These are phyloP conservation scores for Capromys pilorides DNA, from an alignment of 2,797 vertebrate genomes.

Conservation along the genomic window DNA sequence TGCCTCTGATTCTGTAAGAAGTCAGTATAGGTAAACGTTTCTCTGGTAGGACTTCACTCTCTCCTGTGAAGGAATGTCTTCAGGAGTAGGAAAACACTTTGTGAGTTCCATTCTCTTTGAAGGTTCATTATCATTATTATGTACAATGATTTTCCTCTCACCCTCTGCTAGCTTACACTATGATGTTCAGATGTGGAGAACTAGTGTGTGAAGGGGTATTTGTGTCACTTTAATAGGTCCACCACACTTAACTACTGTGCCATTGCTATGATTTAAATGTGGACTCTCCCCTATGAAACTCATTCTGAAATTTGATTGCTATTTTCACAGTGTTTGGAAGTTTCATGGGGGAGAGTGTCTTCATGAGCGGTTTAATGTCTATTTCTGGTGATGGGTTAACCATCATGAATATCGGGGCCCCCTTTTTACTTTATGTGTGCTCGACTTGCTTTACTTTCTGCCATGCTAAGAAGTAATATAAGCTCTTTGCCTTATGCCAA, in stretches of 20 bases:
- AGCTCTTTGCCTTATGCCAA: neutral
- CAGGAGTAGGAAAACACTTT: constrained; percentile 2
- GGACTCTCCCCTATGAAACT: neutral
- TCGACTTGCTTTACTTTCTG: neutral
- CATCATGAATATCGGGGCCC: neutral
- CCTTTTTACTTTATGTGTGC: neutral
- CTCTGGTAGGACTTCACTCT: constrained; percentile 57
- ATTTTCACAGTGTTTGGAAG: neutral
- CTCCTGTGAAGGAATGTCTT: constrained; percentile 45
- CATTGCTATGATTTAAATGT: neutral
- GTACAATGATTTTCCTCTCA: neutral
- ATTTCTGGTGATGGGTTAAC: neutral
- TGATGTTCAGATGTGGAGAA: neutral
- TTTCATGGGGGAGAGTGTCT: neutral
- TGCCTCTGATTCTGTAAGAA: constrained; percentile 57
- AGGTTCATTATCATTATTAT: constrained; percentile 2
- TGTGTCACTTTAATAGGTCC: neutral
- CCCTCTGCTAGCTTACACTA: neutral
- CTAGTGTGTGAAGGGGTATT: neutral
- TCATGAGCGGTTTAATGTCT: neutral
- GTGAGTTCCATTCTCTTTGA: neutral
- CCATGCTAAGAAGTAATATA: neutral
- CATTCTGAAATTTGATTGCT: neutral
- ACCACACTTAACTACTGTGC: neutral
- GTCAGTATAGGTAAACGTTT: constrained; percentile 41